A percentile compares a stretch with the other conserved stretches of the same genome.
phyloP scores from a whole-genome alignment of 2,113 vertebrate species.

The Ptyas mucosa region DNA sequence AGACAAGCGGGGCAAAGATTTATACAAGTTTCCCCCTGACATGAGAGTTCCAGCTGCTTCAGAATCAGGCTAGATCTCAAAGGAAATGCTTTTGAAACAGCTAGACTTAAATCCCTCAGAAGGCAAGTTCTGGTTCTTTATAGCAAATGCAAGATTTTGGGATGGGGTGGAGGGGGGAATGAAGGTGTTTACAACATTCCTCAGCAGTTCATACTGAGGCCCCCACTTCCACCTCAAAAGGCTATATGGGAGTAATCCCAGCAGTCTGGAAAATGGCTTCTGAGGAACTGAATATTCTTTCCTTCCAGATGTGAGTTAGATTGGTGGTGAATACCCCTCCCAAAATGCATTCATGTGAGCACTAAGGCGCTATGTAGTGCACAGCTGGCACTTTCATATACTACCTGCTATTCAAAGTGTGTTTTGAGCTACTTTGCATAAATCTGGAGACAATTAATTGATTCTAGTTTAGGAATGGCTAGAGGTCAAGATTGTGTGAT shows the following conservation, averaged over 20 bases:
- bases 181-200: background rate
- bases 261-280: background rate
- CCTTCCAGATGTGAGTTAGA: background rate
- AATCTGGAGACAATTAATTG: background rate
- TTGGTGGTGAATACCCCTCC: background rate
- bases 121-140: background rate
- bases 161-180: background rate
- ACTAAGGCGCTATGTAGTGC: background rate
- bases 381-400: background rate
- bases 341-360: background rate
- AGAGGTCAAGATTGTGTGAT: background rate
- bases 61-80: background rate
- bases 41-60: background rate
- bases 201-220: background rate
- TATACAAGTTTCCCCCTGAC: background rate
- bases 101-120: background rate
- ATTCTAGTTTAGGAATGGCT: background rate
- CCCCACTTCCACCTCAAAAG: background rate
- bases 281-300: background rate
- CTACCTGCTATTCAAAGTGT: background rate
- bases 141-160: background rate
- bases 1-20: background rate
- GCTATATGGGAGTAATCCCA: background rate
- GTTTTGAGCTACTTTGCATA: background rate
- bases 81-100: background rate